Base-by-base conservation (phyloP, 2,113 vertebrate species). In the Callionymus lyra region DNA sequence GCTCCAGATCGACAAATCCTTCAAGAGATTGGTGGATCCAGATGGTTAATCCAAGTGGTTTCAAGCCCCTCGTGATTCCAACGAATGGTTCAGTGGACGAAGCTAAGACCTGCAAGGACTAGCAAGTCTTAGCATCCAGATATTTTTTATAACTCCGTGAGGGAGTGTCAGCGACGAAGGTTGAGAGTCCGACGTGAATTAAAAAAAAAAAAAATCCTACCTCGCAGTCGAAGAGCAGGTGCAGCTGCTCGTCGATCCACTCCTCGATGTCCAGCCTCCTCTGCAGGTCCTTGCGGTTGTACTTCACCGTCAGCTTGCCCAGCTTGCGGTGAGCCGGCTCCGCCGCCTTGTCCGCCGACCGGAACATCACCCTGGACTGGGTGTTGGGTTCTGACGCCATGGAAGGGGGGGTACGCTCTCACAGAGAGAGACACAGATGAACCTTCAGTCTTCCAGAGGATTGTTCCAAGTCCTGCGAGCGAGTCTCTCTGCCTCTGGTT, bases 211-310 rank as follows among this genome's bases (percentile, higher is more conserved):
- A n/a, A n/a, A n/a, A 58, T 19, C 37, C 84, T 76, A 98, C 93
- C 88, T 89, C 88, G 21, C 85, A 92, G 1, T 84, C 91, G 70
- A 91, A 98, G 41, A 99, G 87, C 72, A 93, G 86, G 76, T 95
- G 93, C 55, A 99, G 68, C 57, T 90, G 89, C 1, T 73, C 44
- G 1, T 97, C 90, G 44, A 96, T 88, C 94, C 95, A 99, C 53
- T 97, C 89, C 81, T 99, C 94, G 39, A 91, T 81, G 21, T 99
- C 93, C 55, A 96, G 79, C 82, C 93, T 87, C 62, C 88, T 87
- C 83, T 98, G 94, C 16, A 99, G 85, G 48, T 97, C 91, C 48
- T 93, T 91, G 59, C 85, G 86, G 79, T 97, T 91, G 62, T 98
- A 97, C 68, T 95, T 97, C 42, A 97, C 89, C 1, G 95, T 99